phyloP scores from a whole-genome alignment of 2,797 vertebrate genomes.

The Leptoclinus maculatus region DNA sequence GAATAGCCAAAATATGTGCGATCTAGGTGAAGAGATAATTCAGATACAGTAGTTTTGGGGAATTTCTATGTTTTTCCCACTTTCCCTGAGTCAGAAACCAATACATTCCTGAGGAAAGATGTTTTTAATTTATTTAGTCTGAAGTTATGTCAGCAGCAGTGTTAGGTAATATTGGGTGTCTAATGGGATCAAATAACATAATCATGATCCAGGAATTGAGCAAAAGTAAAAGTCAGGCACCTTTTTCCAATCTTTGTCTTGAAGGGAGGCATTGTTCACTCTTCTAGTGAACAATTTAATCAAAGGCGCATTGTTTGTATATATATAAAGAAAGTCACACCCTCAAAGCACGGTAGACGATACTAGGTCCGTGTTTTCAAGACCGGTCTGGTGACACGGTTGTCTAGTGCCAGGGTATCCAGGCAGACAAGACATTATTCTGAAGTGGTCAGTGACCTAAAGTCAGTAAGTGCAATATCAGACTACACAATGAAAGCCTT shows the following conservation, averaged over 20 bases:
- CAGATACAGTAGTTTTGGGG: too few species aligned
- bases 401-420: constrained; percentile 28
- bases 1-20: background rate
- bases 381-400: background rate
- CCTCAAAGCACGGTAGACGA: background rate
- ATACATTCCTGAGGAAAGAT: background rate
- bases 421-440: constrained; percentile 26
- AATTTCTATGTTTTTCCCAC: too few species aligned
- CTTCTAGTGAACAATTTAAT: background rate
- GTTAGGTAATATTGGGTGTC: background rate
- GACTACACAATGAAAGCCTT: constrained; percentile 25
- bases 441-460: constrained; percentile 52
- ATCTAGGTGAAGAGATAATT: background rate
- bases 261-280: background rate
- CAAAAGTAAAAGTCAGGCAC: too few species aligned
- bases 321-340: background rate
- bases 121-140: too few species aligned
- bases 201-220: background rate
- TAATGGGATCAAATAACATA: background rate
- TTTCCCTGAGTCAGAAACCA: background rate
- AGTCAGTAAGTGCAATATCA: constrained; percentile 42
- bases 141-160: background rate
- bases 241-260: background rate
- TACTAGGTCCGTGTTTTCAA: background rate
- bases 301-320: background rate